These are phyloP conservation scores for Drosophila baimaii DNA, from an alignment of 1,140 invertebrate species.

Conservation along the genomic window DNA sequence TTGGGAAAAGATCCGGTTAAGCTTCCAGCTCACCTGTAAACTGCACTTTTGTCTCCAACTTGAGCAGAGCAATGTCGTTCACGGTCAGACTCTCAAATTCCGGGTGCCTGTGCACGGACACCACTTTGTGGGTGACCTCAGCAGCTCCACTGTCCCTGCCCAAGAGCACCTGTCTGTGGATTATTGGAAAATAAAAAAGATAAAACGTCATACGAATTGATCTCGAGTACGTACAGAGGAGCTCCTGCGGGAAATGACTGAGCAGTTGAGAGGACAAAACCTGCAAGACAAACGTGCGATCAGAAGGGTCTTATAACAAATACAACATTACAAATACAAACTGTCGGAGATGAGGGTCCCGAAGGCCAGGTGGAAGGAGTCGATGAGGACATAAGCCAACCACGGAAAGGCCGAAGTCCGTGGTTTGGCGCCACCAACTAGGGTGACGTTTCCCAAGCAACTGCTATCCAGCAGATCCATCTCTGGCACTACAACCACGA, in stretches of 20 bases:
- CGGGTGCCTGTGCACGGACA: background rate
- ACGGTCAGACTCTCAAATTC: background rate
- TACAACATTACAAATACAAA: background rate
- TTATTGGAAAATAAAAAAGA: too few species aligned
- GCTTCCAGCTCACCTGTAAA: background rate
- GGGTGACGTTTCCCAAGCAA: background rate
- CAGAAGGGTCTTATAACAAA: too few species aligned
- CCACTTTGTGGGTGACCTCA: background rate
- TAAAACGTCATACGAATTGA: too few species aligned
- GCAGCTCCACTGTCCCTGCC: background rate
- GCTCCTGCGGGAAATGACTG: background rate
- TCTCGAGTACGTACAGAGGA: background rate
- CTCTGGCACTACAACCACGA: background rate
- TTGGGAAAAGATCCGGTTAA: too few species aligned
- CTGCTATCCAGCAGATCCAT: background rate
- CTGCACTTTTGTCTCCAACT: background rate
- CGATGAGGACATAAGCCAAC: background rate
- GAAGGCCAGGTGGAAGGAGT: background rate
- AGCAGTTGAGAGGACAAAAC: background rate
- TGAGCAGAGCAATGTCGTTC: background rate
- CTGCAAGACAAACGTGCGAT: background rate
- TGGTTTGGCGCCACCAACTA: background rate
- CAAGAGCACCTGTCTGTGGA: background rate
- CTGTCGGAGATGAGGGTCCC: constrained; percentile 3
- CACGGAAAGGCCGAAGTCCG: background rate